Evolutionary conservation across 2,797 vertebrate species (phyloP), one percentile per base, ranked within the genome.

Genomic region (Mus caroli): DNA sequence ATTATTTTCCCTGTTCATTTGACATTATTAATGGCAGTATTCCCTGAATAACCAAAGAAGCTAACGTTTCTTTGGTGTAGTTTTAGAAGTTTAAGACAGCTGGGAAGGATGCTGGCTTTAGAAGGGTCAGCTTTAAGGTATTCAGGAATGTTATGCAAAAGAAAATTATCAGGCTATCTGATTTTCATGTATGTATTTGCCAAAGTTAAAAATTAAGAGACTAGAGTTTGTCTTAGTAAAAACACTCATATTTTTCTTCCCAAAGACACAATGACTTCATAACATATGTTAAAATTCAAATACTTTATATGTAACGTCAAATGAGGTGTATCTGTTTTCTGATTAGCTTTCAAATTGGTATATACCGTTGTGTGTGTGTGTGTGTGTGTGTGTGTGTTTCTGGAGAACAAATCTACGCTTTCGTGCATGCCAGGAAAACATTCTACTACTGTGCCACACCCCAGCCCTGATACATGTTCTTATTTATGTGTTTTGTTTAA

Each of bases 121-220:
- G 67, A 90, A 82, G 37, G 19, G 37, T 75, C 73, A 54, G 91
- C 24, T 40, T 96, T 82, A 43, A 93, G 79, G 11, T 92, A 77
- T 88, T 95, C 43, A 88, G 73, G 43, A 91, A 56, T 92, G 46
- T 92, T 94, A 80, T n/a, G 58, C 46, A 95, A 90, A 56, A 78
- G 92, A 92, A 91, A 98, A 79, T 93, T 94, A 84, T 86, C 93
- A 92, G 67, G 34, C 40, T 37, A 64, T 46, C 60, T 94, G 50
- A 19, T 62, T 96, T 97, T 97, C 88, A 84, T 83, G 69, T 95
- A 46, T 95, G 12, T 94, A 93, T 86, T 91, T 97, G 86, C 69
- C 52, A 82, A 31, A 95, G 75, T 83, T 14, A 92, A 94, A 71
- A 64, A 37, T 77, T 73, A 90, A 90, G 67, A 79, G 67, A 54